Base-by-base conservation (phyloP, 2,113 vertebrate genomes). In the Psettodes erumei region DNA sequence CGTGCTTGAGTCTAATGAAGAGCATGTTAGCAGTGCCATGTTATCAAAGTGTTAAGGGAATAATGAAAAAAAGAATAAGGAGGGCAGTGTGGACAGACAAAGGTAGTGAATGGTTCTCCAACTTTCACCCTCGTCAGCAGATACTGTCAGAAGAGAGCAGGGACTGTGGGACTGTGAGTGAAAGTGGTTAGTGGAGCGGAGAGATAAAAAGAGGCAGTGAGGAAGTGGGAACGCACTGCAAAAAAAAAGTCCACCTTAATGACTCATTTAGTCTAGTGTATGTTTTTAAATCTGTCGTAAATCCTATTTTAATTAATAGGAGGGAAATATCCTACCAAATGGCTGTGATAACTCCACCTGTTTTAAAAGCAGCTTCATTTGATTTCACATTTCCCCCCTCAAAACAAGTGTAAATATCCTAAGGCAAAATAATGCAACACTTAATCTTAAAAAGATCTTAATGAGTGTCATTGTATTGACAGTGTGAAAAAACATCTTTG, bases 131-230 rank as follows among this genome's bases (percentile, higher is more conserved):
- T 75, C 60, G 63, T 86, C 84, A 77, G 77, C 79, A 84, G 79
- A 88, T 71, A 77, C 66, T 80, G 89, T 88, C 86, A 83, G 75
- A 77, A 1, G 60, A 38, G 75, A 48, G 68, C 73, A 72, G 66
- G 23, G 83, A 65, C n/a, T n/a, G 77, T 74, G 45, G 15, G 15
- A 63, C 56, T 45, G 58, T 37, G 58, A 82, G 55, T 53, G 45
- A 60, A 79, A 48, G 67, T 21, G 72, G 62, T 80, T 74, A 86
- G 75, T 85, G 72, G 75, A 90, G 83, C 86, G 88, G 79, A 86
- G 75, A 79, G 62, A 84, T 37, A 75, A 72, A 69, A 45, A 59
- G 54, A 71, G 62, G 59, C 60, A 32, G 65, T 4, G 64, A 48
- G 51, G 38, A 21, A 50, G 25, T 23, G 60, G 30, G 50, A 64